These are phyloP conservation scores for Eueremaeus valkanovi DNA, from an alignment of 2,888 invertebrate species.

Conservation along the genomic window DNA sequence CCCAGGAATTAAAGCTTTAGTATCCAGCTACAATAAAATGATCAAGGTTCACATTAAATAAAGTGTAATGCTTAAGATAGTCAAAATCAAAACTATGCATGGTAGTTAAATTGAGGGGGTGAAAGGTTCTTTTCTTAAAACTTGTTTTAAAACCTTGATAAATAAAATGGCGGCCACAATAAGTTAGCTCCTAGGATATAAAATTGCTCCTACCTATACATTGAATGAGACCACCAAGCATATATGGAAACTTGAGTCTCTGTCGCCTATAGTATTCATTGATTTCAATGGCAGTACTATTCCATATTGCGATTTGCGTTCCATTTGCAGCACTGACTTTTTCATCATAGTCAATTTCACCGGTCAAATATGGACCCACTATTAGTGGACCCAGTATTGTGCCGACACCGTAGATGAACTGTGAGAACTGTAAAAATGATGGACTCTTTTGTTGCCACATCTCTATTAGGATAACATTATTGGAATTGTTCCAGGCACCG, in stretches of 20 bases:
- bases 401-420: slow-evolving; percentile 41
- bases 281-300: not conserved
- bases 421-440: slow-evolving; percentile 38
- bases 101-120: too few relatives aligned
- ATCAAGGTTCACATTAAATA: too few relatives aligned
- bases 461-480: slow-evolving; percentile 38
- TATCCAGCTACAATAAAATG: too few relatives aligned
- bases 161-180: too few relatives aligned
- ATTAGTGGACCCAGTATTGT: slow-evolving; percentile 39
- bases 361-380: slow-evolving; percentile 19
- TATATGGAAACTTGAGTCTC: not conserved
- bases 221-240: slow-evolving; percentile 11
- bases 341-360: slow-evolving; percentile 23
- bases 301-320: not conserved
- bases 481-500: slow-evolving; percentile 37
- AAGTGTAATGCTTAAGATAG: too few relatives aligned
- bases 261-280: not conserved
- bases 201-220: not conserved
- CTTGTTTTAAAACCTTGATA: too few relatives aligned
- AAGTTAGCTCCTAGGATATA: too few relatives aligned
- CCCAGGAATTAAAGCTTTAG: too few relatives aligned
- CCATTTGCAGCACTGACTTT: not conserved
- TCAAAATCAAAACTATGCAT: too few relatives aligned
- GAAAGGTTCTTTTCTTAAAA: too few relatives aligned
- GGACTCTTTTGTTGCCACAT: slow-evolving; percentile 39